Conservation (phyloP, 2,888 invertebrate genomes). For the Ophion obscuratus region DNA sequence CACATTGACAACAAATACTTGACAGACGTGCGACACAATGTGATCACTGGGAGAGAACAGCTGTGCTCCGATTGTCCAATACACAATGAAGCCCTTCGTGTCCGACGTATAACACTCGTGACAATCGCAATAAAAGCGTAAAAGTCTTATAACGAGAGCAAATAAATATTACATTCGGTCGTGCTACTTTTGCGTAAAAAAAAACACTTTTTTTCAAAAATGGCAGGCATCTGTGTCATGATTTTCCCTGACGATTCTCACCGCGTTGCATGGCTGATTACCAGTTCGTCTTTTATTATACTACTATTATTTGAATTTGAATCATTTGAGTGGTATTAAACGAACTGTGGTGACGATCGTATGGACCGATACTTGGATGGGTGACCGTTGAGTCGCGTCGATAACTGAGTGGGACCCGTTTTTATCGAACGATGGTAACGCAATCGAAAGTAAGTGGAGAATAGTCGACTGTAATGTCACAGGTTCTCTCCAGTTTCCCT, state of each 20-base stretch:
- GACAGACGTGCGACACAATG: slow-evolving; percentile 15
- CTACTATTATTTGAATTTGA: background rate
- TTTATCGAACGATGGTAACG: too few species aligned
- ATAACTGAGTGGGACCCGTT: too few species aligned
- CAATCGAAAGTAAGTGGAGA: too few species aligned
- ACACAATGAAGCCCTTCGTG: slow-evolving; percentile 1
- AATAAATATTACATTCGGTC: background rate
- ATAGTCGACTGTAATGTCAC: too few species aligned
- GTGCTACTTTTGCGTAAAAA: background rate
- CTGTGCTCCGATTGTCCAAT: background rate
- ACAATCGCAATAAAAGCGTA: slow-evolving; percentile 1
- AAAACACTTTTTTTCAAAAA: background rate
- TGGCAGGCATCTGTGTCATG: background rate
- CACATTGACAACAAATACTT: background rate
- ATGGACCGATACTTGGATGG: too few species aligned
- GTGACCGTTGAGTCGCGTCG: too few species aligned
- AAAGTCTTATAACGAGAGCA: background rate
- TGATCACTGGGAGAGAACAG: slow-evolving; percentile 16
- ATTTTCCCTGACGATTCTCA: background rate
- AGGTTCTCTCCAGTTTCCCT: too few species aligned
- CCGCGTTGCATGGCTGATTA: too few species aligned
- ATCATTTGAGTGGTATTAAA: background rate
- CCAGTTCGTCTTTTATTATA: background rate
- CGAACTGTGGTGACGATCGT: too few species aligned
- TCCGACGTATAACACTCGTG: background rate